Evolutionary conservation across 2,797 vertebrate species (phyloP).

Genomic region (Mormyrops boulengeri): DNA sequence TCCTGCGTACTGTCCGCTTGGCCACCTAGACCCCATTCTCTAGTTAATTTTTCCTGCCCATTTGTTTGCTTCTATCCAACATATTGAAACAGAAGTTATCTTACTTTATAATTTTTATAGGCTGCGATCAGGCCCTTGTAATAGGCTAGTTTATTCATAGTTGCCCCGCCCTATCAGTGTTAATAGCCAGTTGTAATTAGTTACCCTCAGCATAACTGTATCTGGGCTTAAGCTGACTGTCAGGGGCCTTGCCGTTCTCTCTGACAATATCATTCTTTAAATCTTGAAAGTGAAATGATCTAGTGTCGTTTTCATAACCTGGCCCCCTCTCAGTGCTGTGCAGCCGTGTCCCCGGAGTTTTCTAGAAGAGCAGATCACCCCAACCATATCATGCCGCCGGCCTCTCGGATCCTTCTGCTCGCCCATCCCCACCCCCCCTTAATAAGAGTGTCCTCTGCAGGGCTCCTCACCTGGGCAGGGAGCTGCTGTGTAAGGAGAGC

Average conservation of each 20-base stretch:
- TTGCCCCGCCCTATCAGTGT: neutral
- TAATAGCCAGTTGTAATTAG: neutral
- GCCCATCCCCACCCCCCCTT: neutral
- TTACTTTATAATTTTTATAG: neutral
- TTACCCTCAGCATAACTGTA: neutral
- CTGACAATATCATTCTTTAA: neutral
- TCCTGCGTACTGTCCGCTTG: neutral
- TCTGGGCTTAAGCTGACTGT: neutral
- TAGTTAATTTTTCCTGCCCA: neutral
- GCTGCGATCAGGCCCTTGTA: neutral
- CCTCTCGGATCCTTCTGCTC: neutral
- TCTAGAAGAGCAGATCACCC: neutral
- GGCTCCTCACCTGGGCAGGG: conserved; percentile 87
- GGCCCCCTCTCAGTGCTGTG: neutral
- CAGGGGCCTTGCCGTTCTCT: neutral
- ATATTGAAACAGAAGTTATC: neutral
- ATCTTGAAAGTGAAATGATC: neutral
- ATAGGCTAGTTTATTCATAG: neutral
- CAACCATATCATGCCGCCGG: neutral
- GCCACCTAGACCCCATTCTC: neutral
- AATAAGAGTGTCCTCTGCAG: conserved; percentile 47
- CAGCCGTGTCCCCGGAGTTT: neutral
- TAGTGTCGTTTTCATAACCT: neutral
- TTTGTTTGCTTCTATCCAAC: neutral
- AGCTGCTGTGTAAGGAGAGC: conserved; percentile 90